Evolutionary conservation across 2,113 vertebrate genomes (phyloP), one percentile per base, ranked within the genome.

Genomic region (Seriola rivoliana): DNA sequence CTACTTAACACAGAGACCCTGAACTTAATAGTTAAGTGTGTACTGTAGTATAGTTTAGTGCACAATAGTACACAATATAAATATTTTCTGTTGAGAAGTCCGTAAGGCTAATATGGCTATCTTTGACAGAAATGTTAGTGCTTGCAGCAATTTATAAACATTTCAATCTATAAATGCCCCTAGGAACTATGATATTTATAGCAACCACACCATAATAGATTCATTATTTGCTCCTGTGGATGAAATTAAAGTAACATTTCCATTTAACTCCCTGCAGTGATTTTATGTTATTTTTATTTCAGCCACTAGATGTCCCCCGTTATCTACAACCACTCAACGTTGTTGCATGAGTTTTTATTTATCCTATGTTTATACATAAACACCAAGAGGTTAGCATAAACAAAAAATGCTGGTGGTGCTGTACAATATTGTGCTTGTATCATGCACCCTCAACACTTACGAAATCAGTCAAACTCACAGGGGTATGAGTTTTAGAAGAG

Each of bases 291-390:
- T 59, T 38, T 4, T 14, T 23, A 50, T 59, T 76, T 88, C 14
- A 40, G 23, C 78, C 92, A 72, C 85, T 85, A 92, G 92, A 76
- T 90, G 93, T 68, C 89, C 3, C 29, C 23, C 32, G 42, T 71
- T 64, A 71, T 44, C 46, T 29, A 69, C 14, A 74, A n/a, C 36
- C 17, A 13, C 23, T 69, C 4, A 69, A 23, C 19, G 21, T 52
- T 38, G 14, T 13, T 48, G 34, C n/a, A 16, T 36, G 16, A 34
- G 6, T 29, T 48, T 52, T 60, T 12, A 32, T 75, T 34, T 25
- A 74, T 19, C 23, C 5, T 3, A 2, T 55, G 14, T 68, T 80
- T 71, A 23, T 52, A 55, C 23, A 71, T 65, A 73, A 79, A 86
- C 54, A 75, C 0, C 19, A 79, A 71, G 75, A 66, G 3, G 7